Base-by-base conservation (phyloP, 2,797 vertebrate genomes). In the Epinephelus malabaricus region DNA sequence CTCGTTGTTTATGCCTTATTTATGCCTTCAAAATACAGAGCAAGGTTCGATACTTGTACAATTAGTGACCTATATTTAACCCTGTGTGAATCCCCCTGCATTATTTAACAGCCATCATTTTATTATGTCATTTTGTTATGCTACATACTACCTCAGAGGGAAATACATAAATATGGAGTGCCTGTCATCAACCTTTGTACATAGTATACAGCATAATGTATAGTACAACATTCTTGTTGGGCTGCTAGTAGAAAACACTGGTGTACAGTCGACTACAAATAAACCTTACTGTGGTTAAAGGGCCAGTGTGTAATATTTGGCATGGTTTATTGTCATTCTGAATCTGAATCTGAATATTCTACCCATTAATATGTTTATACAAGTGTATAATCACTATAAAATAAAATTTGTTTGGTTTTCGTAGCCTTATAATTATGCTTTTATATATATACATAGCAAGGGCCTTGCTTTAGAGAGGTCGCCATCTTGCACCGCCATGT, bases 1-100 rank as follows among this genome's bases (percentile, higher is more conserved):
- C 81, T 90, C 72, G 13, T 93, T 90, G 82, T 92, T 89, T 85
- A 84, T 85, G 81, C 78, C 86, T 85, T 91, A 89, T 90, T 92
- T 82, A 91, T 90, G 85, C 56, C 79, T 78, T 85, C 60, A 82
- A 82, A 86, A 87, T 79, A 75, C 74, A 72, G 69, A 79, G 78
- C 78, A 63, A 76, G 82, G 78, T 85, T 84, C 23, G 34, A 73
- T 80, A 83, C 82, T 61, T 88, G 76, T 85, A 77, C 77, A 87
- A 82, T 92, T 87, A 83, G 69, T 85, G 83, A 88, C 88, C 86
- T 88, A 63, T 79, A 80, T 88, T 92, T 87, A 89, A 92, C 89
- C 79, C 76, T 53, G 51, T 71, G 69, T 79, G 72, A 87, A 66
- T 83, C 63, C 18, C 12, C 21, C 46, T 84, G 73, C 58, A 83